Percentiles rank a stretch among this genome's conserved stretches.
phyloP scores from a whole-genome alignment of 2,888 invertebrate species.

The Hirtodrosophila alboralis region DNA sequence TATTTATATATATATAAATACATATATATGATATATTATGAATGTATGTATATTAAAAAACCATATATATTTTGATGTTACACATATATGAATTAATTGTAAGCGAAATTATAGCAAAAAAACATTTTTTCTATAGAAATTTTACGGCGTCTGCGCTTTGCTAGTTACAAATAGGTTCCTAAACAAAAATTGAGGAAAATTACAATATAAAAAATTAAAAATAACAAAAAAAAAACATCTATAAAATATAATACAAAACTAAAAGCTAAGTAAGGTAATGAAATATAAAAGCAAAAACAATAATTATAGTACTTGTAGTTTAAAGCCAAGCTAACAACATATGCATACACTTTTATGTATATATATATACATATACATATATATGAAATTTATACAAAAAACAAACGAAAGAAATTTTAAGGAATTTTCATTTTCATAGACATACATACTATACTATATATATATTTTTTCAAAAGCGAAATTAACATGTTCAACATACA shows the following conservation, averaged over 20 bases:
- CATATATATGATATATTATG: conserved; percentile 21
- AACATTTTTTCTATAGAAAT: conserved; percentile 65
- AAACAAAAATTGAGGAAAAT: conserved; percentile 42
- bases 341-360: conserved; percentile 50
- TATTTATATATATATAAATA: conserved; percentile 19
- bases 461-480: conserved; percentile 69
- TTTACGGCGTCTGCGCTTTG: conserved; percentile 65
- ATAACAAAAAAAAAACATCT: conserved; percentile 17
- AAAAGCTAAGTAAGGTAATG: conserved; percentile 33
- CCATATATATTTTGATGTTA: conserved; percentile 71
- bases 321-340: conserved; percentile 73
- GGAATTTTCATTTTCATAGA: conserved; percentile 38
- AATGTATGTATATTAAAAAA: conserved; percentile 36
- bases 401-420: conserved; percentile 5
- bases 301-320: conserved; percentile 63
- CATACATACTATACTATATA: conserved; percentile 29
- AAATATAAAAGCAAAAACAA: conserved; percentile 53
- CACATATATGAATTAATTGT: conserved; percentile 72
- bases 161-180: conserved; percentile 79
- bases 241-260: conserved; percentile 24
- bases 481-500: conserved; percentile 69
- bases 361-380: conserved; percentile 31
- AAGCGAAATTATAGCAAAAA: conserved; percentile 67
- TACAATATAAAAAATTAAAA: conserved; percentile 17
- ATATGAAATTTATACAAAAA: conserved; percentile 48